Conservation (phyloP, 37 sponge, comb jelly and placozoan genomes). For the Halichondria panicea region DNA sequence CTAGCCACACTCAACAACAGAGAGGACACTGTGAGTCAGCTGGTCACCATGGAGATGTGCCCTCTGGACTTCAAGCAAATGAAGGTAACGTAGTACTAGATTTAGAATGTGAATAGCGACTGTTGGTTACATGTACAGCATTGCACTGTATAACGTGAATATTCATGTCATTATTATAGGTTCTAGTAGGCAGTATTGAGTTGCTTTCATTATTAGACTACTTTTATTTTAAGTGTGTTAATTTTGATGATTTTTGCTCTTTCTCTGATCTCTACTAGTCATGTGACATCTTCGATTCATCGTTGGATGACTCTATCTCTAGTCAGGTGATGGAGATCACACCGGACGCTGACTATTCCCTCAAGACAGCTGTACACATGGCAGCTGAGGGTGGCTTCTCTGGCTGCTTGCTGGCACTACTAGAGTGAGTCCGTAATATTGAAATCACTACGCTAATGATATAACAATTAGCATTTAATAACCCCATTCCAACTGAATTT, state of each 20-base stretch:
- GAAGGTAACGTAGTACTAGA: constrained; percentile 23
- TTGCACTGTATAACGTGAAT: background rate
- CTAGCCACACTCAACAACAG: constrained; percentile 42
- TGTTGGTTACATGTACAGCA: too few species aligned
- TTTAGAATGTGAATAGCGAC: background rate
- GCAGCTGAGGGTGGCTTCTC: constrained; percentile 43
- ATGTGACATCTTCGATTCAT: background rate
- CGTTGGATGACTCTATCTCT: background rate
- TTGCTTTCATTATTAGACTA: background rate
- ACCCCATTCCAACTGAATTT: background rate
- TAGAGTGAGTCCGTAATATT: constrained; percentile 50
- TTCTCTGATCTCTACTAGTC: background rate
- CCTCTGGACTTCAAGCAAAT: constrained; percentile 52
- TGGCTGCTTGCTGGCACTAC: constrained; percentile 28
- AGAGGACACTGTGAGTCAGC: constrained; percentile 18
- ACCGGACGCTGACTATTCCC: background rate
- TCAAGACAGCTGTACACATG: constrained; percentile 50
- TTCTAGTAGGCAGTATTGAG: background rate
- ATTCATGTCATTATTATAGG: background rate
- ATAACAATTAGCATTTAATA: background rate
- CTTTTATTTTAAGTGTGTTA: background rate
- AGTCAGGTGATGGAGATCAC: background rate
- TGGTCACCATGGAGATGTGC: constrained; percentile 30
- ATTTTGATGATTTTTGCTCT: background rate
- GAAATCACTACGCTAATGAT: too few species aligned